phyloP scores from a whole-genome alignment of 2,113 vertebrate species.

The Laterallus jamaicensis region DNA sequence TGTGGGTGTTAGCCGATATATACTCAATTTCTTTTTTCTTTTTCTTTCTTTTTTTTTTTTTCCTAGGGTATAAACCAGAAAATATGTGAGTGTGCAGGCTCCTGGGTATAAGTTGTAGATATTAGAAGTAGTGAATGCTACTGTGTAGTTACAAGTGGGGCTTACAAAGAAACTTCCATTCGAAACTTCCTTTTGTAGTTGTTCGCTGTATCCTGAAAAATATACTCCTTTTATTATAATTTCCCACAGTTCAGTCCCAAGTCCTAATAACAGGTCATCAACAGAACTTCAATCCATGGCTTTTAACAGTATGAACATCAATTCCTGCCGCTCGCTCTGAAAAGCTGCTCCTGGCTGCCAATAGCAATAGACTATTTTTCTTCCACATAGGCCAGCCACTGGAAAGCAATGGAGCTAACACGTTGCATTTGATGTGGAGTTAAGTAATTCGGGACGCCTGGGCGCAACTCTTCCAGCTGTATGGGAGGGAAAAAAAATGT shows the following conservation, averaged over 20 bases:
- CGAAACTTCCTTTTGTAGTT: conserved; percentile 33
- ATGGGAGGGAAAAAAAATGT: not conserved
- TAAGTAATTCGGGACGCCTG: not conserved
- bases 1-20: conserved; percentile 45
- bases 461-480: not conserved
- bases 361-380: not conserved
- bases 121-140: conserved; percentile 24
- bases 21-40: conserved; percentile 16
- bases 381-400: not conserved
- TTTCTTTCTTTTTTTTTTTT: not conserved
- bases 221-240: conserved; percentile 8
- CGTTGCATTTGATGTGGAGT: not conserved
- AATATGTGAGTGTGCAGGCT: conserved; percentile 46
- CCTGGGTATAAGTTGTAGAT: conserved; percentile 50
- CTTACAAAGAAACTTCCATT: conserved; percentile 22
- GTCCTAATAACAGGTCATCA: conserved; percentile 6
- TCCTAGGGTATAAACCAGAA: conserved; percentile 22
- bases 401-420: not conserved
- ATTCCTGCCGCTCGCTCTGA: not conserved
- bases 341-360: not conserved
- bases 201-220: conserved; percentile 28
- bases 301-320: conserved; percentile 7
- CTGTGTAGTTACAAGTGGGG: conserved; percentile 13
- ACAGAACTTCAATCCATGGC: not conserved
- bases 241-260: conserved; percentile 23